A percentile compares a stretch with the other conserved stretches of the same genome.
Evolutionary conservation across 2,113 vertebrate genomes (phyloP).

Genomic region (Calidris pygmaea): DNA sequence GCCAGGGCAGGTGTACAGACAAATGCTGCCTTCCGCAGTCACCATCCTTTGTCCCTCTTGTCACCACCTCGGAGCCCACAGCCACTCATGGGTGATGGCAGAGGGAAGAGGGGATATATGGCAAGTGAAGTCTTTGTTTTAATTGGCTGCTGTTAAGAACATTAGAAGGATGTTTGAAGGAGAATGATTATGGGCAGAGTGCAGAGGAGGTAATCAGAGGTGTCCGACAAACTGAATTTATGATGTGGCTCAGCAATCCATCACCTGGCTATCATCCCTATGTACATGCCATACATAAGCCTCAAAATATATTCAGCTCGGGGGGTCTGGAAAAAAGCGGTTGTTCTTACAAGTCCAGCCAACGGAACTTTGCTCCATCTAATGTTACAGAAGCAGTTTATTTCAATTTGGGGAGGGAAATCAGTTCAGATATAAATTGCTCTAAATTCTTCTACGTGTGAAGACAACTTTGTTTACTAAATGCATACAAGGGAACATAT

Average conservation of each 20-base stretch:
- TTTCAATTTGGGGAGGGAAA: background rate
- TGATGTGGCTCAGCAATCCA: constrained; percentile 9
- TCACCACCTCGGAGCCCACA: background rate
- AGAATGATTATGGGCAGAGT: constrained; percentile 27
- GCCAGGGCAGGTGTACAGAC: background rate
- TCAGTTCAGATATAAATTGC: background rate
- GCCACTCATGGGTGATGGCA: background rate
- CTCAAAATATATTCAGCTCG: background rate
- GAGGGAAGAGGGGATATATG: background rate
- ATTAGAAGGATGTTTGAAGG: constrained; percentile 59
- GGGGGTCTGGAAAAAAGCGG: background rate
- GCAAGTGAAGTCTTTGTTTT: constrained; percentile 38
- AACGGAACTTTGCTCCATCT: background rate
- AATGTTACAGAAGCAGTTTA: background rate
- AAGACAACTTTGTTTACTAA: constrained; percentile 45
- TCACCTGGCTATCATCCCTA: constrained; percentile 6
- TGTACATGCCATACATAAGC: background rate
- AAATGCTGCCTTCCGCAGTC: background rate
- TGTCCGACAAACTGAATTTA: constrained; percentile 37
- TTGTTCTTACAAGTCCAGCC: background rate
- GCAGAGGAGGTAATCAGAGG: constrained; percentile 53
- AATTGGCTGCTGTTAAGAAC: constrained; percentile 53
- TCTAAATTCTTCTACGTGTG: background rate
- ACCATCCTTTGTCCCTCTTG: background rate
- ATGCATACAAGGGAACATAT: background rate